A percentile compares a stretch with the other conserved stretches of the same genome.
Evolutionary conservation across 1,140 invertebrate species (phyloP).

Genomic region (Scaptodrosophila lebanonensis): DNA sequence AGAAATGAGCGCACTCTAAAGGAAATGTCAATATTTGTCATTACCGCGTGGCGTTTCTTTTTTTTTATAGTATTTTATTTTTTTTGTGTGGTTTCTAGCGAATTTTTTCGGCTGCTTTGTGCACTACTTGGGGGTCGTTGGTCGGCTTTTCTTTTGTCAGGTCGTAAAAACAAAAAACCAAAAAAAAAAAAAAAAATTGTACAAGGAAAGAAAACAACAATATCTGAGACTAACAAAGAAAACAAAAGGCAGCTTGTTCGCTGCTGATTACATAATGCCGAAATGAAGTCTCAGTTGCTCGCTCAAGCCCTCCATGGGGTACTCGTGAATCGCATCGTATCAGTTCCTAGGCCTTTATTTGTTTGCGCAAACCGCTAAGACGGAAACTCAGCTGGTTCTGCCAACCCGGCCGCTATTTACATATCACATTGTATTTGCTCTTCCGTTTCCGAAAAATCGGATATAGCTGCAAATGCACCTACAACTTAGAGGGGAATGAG

Average conservation of each 20-base stretch:
- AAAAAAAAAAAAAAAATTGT: too few relatives aligned
- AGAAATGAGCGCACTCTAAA: too few relatives aligned
- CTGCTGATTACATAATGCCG: constrained; percentile 32
- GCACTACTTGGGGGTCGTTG: constrained; percentile 16
- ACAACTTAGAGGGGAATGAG: too few relatives aligned
- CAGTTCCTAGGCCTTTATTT: constrained; percentile 24
- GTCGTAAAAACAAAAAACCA: constrained; percentile 15
- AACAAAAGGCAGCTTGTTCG: constrained; percentile 17
- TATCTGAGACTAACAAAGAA: background rate
- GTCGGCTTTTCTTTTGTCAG: constrained; percentile 36
- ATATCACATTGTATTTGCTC: constrained; percentile 28
- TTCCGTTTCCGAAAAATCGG: constrained; percentile 41
- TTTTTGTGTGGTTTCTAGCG: too few relatives aligned
- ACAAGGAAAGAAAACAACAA: too few relatives aligned
- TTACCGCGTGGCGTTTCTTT: constrained; percentile 54
- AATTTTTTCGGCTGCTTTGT: constrained; percentile 44
- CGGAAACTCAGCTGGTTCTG: too few relatives aligned
- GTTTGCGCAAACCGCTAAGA: constrained; percentile 8
- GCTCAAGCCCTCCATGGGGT: too few relatives aligned
- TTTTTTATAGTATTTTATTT: too few relatives aligned
- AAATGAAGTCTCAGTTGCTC: constrained; percentile 42
- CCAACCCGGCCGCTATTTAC: too few relatives aligned
- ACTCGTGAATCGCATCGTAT: constrained; percentile 27
- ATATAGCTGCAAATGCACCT: too few relatives aligned
- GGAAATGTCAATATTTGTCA: constrained; percentile 64